Evolutionary conservation across 2,888 invertebrate species (phyloP).

Genomic region (Scaptomyza reducta): DNA sequence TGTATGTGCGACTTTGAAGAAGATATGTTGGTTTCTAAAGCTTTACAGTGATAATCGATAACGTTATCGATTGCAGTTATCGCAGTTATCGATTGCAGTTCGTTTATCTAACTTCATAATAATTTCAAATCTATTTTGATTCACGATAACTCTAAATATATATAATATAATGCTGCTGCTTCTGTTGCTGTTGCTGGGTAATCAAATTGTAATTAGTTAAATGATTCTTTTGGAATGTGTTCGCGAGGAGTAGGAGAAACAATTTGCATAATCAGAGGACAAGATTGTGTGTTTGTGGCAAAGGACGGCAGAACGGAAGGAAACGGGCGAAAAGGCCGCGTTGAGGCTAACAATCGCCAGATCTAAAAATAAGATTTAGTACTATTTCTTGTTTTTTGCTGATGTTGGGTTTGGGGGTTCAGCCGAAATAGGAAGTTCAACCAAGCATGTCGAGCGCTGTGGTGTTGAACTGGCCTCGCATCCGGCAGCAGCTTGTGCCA

Average conservation of each 20-base stretch:
- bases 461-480: slow-evolving; percentile 31
- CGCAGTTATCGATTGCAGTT: too few species aligned
- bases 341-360: slow-evolving; percentile 29
- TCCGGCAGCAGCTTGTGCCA: slow-evolving; percentile 29
- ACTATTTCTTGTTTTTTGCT: slow-evolving; percentile 6
- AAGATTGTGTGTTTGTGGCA: slow-evolving; percentile 34
- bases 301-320: not conserved
- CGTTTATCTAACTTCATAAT: not conserved
- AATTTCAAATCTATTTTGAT: slow-evolving; percentile 10
- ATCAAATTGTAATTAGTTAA: slow-evolving; percentile 35
- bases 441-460: slow-evolving; percentile 38
- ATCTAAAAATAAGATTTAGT: slow-evolving; percentile 67
- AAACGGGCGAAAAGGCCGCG: slow-evolving; percentile 9
- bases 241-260: not conserved
- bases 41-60: too few species aligned
- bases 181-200: slow-evolving; percentile 2
- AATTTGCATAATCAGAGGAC: slow-evolving; percentile 67
- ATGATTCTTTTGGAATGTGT: slow-evolving; percentile 23
- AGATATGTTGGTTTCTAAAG: too few species aligned
- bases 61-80: too few species aligned
- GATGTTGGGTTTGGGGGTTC: slow-evolving; percentile 1
- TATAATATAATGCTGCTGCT: slow-evolving; percentile 13
- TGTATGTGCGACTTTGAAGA: too few species aligned
- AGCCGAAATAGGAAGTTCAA: slow-evolving; percentile 67
- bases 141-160: slow-evolving; percentile 24